Conservation (phyloP, 2,797 vertebrate species). For the Phrynocephalus forsythii region DNA sequence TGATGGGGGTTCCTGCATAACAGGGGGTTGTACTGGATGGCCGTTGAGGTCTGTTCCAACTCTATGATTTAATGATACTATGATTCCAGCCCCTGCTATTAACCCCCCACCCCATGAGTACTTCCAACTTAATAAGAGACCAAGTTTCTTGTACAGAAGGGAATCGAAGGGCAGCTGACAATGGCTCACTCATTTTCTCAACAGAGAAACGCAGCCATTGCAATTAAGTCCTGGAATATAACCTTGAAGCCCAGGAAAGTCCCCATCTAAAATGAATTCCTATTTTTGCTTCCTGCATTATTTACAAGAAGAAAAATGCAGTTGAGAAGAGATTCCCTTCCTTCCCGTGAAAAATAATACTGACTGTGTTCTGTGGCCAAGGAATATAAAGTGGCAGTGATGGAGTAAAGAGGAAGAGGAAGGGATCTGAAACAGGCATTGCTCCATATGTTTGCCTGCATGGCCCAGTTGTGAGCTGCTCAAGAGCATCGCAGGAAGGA, state of each 20-base stretch:
- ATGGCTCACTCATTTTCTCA: constrained; percentile 6
- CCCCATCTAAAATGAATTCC: not conserved
- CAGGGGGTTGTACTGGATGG: too few species aligned
- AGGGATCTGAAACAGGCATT: not conserved
- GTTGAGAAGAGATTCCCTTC: not conserved
- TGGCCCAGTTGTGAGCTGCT: not conserved
- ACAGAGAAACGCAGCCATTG: not conserved
- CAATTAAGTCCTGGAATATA: constrained; percentile 4
- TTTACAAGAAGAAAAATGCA: too few species aligned
- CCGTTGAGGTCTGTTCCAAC: too few species aligned
- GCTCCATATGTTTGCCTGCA: not conserved
- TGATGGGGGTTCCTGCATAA: too few species aligned
- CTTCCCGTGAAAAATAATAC: too few species aligned
- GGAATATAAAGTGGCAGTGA: too few species aligned
- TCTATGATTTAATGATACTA: too few species aligned
- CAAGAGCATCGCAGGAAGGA: too few species aligned
- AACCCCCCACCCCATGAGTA: not conserved
- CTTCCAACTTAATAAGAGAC: constrained; percentile 9
- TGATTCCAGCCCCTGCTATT: not conserved
- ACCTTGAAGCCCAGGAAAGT: not conserved
- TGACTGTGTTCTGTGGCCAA: too few species aligned
- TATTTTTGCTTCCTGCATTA: too few species aligned
- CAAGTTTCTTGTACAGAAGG: not conserved
- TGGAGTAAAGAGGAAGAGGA: too few species aligned
- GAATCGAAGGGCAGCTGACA: not conserved